phyloP scores from a whole-genome alignment of 2,888 invertebrate genomes.

The Andricus curvator region DNA sequence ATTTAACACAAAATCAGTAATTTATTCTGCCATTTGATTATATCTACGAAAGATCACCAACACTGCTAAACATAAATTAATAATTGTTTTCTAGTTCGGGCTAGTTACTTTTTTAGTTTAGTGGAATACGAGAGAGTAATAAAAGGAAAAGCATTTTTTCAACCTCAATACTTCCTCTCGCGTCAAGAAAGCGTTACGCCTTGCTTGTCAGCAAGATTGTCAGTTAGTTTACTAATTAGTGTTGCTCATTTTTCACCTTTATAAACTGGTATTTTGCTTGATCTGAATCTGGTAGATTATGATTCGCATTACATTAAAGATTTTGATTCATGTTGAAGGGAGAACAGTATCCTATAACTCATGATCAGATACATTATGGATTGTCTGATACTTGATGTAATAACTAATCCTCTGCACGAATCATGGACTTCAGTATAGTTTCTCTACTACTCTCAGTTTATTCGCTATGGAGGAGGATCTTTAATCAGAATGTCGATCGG shows the following conservation, averaged over 20 bases:
- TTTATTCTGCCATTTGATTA: not conserved
- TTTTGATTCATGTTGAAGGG: not conserved
- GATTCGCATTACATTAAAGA: not conserved
- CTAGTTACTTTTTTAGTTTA: constrained; percentile 4
- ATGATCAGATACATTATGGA: constrained; percentile 5
- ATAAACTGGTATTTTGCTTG: not conserved
- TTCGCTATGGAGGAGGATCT: not conserved
- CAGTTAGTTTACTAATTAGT: not conserved
- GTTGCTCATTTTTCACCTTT: not conserved
- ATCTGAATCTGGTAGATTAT: not conserved
- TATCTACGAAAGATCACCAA: not conserved
- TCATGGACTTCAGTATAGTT: not conserved
- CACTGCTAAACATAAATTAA: not conserved
- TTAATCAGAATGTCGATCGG: not conserved
- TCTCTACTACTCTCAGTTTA: constrained; percentile 1
- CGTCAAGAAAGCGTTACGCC: not conserved
- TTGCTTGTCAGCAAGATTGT: not conserved
- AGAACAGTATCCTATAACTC: constrained; percentile 3
- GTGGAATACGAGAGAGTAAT: constrained; percentile 28
- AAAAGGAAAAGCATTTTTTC: not conserved
- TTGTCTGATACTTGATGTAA: constrained; percentile 14
- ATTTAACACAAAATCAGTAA: constrained; percentile 14
- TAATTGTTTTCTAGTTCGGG: constrained; percentile 7
- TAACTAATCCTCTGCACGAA: constrained; percentile 5
- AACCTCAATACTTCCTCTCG: not conserved